Evolutionary conservation across 2,888 invertebrate species (phyloP), one percentile per base, ranked within the genome.

Genomic region (Tenthredo scrophulariae): DNA sequence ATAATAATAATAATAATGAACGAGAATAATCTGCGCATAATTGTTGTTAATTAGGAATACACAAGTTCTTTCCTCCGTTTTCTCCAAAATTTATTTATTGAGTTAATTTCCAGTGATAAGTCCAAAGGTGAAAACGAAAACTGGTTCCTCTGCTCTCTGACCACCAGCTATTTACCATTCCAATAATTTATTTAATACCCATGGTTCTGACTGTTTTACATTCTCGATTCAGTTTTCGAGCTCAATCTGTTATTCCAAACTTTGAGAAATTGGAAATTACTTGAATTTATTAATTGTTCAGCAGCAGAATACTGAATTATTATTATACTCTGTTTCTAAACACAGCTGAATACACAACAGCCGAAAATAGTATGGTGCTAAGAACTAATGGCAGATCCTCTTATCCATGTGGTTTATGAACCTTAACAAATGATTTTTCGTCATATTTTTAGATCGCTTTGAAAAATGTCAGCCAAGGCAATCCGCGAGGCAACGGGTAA

Each of bases 401-500:
- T 15, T 18, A n/a, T 54, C 1, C 4, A 6, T n/a, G n/a, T 54
- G n/a, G 54, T 6, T 54, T 54, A 67, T 33, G 33, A 29, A 33
- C 7, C 13, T 65, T 65, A 15, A 15, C 46, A 7, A 46, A 77
- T 5, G 10, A 15, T 46, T 37, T 18, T 58, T 65, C 18, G 3
- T 75, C 33, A 9, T 18, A 80, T 67, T 86, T 86, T 58, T 84
- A 89, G 90, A 83, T 86, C 85, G 26, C 84, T 37, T 26, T 86
- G 86, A 87, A 94, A 92, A 87, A 99, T 99, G 99, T 98, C 99
- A 88, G 99, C 99, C 84, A 99, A 99, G 95, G 99, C 99, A 85
- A 98, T 99, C 91, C 96, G 97, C 92, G 99, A 99, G 95, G 98
- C 97, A 87, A 97, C 98, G 84, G 99, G 99, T 90, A 99, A 99